These are phyloP conservation scores for Syngnathus acus DNA, from an alignment of 2,797 vertebrate genomes.

Conservation along the genomic window DNA sequence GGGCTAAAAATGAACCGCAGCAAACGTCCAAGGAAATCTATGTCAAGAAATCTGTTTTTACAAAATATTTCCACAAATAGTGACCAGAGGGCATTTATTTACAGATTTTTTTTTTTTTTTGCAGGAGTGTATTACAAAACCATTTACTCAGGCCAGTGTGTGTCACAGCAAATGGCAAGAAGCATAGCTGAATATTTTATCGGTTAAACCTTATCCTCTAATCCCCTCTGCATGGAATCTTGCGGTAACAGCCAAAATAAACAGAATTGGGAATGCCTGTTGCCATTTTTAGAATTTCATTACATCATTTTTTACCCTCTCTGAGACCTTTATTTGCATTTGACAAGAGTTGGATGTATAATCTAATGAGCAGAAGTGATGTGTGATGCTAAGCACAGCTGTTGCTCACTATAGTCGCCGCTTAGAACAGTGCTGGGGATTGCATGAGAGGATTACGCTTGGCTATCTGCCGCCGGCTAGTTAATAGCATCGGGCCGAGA, in stretches of 20 bases:
- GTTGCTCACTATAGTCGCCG: constrained; percentile 15
- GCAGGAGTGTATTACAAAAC: too few species aligned
- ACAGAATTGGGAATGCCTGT: neutral
- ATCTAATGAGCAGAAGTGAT: neutral
- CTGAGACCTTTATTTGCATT: neutral
- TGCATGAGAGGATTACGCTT: constrained; percentile 25
- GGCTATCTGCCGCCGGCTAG: constrained; percentile 22
- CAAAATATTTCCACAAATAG: neutral
- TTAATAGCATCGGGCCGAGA: constrained; percentile 23
- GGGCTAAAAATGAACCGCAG: constrained; percentile 3
- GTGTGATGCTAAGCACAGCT: constrained; percentile 19
- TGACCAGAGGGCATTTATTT: neutral
- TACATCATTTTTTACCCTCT: neutral
- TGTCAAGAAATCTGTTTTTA: neutral
- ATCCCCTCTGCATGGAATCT: neutral
- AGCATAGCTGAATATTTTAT: constrained; percentile 1
- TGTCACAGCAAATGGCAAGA: constrained; percentile 1
- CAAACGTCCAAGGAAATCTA: neutral
- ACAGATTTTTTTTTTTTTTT: neutral
- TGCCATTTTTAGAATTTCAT: neutral
- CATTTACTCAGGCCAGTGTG: neutral
- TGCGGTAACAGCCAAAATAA: neutral
- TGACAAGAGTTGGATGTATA: neutral
- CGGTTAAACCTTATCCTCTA: constrained; percentile 2
- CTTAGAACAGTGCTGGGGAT: constrained; percentile 12